Conservation (phyloP, 2,113 vertebrate genomes). For the Mesitornis unicolor region DNA sequence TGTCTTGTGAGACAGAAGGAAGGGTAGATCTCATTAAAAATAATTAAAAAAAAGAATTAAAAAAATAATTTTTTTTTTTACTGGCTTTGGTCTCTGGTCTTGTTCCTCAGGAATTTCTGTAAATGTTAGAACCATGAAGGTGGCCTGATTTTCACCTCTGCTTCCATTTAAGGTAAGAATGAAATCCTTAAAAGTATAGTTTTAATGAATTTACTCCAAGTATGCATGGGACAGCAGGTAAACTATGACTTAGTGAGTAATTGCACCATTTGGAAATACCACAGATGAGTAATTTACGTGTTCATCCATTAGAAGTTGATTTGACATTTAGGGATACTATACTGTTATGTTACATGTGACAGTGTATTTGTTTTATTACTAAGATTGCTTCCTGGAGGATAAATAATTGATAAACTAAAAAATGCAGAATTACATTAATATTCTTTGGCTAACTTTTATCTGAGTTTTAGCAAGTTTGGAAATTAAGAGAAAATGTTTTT, state of each 20-base stretch:
- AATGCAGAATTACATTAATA: background rate
- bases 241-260: background rate
- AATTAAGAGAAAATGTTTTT: background rate
- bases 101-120: background rate
- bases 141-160: background rate
- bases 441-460: background rate
- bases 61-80: too few relatives aligned
- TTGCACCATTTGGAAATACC: background rate
- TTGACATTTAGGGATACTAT: background rate
- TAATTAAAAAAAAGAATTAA: too few relatives aligned
- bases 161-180: background rate
- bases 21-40: background rate
- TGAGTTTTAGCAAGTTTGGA: background rate
- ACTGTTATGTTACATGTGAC: background rate
- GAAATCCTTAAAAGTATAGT: background rate
- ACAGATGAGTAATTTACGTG: background rate
- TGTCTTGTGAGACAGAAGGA: background rate
- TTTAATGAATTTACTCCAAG: background rate
- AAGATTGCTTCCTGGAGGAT: background rate
- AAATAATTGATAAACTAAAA: background rate
- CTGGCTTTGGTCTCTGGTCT: background rate
- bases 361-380: background rate
- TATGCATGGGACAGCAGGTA: background rate
- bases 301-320: background rate
- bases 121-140: accelerated